Base-by-base conservation (phyloP, 2,888 invertebrate genomes). In the Gisinianus flammeolus region DNA sequence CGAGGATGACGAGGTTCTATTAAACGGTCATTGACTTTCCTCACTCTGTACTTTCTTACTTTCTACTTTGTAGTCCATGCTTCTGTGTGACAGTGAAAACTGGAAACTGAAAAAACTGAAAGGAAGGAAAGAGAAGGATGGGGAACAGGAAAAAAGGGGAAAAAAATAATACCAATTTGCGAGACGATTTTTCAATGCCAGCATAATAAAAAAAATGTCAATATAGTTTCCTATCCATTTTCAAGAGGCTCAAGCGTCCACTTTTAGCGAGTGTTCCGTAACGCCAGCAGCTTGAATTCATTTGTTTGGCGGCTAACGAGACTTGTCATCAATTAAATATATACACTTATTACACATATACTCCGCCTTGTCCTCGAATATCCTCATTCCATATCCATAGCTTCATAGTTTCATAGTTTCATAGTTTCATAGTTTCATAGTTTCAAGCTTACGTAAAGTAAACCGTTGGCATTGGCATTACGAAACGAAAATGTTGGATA, bases 261-360 rank as follows among this genome's bases (percentile, higher is more conserved):
- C 56, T n/a, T 56, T 8, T 56, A 10, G 4, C 19, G 6, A 12
- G 56, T 56, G n/a, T 1, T 58, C 56, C n/a, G 8, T 8, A 58
- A n/a, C n/a, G 56, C 22, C 22, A 58, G 8, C 2, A n/a, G 56
- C 56, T 56, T 6, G 16, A 16, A n/a, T 54, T 54, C 54, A 54
- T 54, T 54, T 54, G 54, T 54, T 62, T 24, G 62, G 28, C 12
- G 16, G 16, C 62, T 62, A 62, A 62, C 62, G 28, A 62, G 28
- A 62, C 24, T 62, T 62, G 62, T 62, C 62, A 62, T 62, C 62
- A 62, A 62, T 62, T 62, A 62, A 62, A 62, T 28, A 19, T 16
- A 19, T 19, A 44, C 44, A 44, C n/a, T n/a, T n/a, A n/a, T n/a
- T n/a, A n/a, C n/a, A n/a, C n/a, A n/a, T n/a, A n/a, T n/a, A n/a